A percentile compares a stretch with the other conserved stretches of the same genome.
phyloP scores from a whole-genome alignment of 2,113 vertebrate species.

The Actenoides hombroni region DNA sequence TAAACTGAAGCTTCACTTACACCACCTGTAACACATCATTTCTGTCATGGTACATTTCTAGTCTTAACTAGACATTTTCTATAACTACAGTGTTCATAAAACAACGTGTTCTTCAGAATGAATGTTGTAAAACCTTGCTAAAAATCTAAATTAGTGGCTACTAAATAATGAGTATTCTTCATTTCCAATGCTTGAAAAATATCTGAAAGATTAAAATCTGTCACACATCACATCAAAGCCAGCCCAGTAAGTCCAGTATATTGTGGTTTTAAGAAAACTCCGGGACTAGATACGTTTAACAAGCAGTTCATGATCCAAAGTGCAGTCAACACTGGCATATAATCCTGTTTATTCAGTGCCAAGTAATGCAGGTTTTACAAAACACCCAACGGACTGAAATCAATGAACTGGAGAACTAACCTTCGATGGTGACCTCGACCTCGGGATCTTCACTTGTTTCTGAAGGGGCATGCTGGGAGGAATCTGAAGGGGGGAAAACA shows the following conservation, averaged over 20 bases:
- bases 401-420: constrained; percentile 62
- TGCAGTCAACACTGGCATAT: neutral
- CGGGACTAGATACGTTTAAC: fast-evolving
- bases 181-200: neutral
- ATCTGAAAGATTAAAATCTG: neutral
- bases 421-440: constrained; percentile 82
- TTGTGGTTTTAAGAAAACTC: neutral
- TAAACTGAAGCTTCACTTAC: neutral
- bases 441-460: constrained; percentile 80
- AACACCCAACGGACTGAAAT: constrained; percentile 1
- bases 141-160: neutral
- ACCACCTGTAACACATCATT: neutral
- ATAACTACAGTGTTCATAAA: neutral
- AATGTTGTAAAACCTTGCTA: neutral
- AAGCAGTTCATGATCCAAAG: neutral
- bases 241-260: neutral
- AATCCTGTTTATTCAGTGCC: neutral
- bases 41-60: neutral
- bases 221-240: neutral
- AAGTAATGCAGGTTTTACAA: neutral
- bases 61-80: neutral
- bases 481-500: constrained; percentile 66
- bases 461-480: constrained; percentile 65
- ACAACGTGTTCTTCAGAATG: neutral
- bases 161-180: neutral